Conservation (phyloP, 2,113 vertebrate genomes). For the Bubo blakistoni region DNA sequence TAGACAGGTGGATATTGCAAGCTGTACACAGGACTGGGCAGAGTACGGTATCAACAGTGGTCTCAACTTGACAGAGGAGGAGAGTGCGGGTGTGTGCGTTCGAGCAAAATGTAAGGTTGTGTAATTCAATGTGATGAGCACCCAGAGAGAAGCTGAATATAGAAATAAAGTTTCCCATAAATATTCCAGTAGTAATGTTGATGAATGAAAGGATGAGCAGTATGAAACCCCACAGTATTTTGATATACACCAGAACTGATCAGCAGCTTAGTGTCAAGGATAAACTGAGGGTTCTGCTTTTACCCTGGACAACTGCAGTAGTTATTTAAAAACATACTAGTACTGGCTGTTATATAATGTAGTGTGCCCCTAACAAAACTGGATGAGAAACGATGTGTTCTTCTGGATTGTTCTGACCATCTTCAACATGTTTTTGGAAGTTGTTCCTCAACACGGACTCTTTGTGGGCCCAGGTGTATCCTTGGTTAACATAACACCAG, state of each 20-base stretch:
- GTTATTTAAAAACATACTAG: background rate
- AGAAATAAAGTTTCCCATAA: background rate
- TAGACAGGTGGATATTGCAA: background rate
- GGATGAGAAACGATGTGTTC: background rate
- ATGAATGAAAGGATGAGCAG: background rate
- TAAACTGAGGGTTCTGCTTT: background rate
- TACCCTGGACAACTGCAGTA: background rate
- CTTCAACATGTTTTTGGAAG: background rate
- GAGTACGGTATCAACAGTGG: too few species aligned
- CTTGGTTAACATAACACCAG: background rate
- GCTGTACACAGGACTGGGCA: background rate
- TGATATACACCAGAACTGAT: background rate
- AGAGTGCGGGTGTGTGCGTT: background rate
- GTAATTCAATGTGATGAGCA: background rate
- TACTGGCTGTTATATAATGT: background rate
- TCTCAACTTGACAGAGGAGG: background rate
- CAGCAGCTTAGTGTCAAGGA: background rate
- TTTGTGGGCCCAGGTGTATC: background rate
- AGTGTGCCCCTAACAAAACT: background rate
- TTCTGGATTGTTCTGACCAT: background rate
- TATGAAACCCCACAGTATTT: background rate
- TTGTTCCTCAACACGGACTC: background rate
- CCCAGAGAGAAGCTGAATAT: background rate
- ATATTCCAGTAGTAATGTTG: background rate
- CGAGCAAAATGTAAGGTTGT: background rate